Base-by-base conservation (phyloP, 2,888 invertebrate genomes). In the Creontiades dilutus region DNA sequence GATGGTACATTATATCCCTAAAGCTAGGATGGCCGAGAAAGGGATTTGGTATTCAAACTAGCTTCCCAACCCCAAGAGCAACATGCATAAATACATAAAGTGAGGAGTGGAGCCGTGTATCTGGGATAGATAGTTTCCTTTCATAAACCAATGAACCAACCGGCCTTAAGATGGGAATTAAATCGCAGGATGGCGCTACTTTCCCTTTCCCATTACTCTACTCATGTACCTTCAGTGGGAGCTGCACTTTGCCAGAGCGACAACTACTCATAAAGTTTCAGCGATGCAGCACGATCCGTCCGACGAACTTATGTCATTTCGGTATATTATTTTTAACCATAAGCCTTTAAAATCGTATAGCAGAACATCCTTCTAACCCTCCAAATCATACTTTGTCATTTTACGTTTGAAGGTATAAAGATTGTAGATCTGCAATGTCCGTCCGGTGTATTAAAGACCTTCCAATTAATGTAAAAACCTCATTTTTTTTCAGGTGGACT, bases 41-140 rank as follows among this genome's bases (percentile, higher is more conserved):
- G 82, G 82, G 47, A 82, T 82, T 82, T 82, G 82, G 82, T 82
- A 82, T 82, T 82, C 82, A 82, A 82, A 82, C 48, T 16, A 82
- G 82, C 5, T 52, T 23, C 52, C 82, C 52, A 47, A 19, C 82
- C 82, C 37, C 52, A 23, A 82, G 82, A 82, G 82, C 23, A 52
- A 52, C 27, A 82, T 82, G 52, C 82, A 82, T 82, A 82, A 82
- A 82, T 82, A 82, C 82, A 82, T 82, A 82, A 82, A 48, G 48
- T 52, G 46, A 23, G 48, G 47, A 48, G 48, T 52, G 27, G 27
- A 52, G 82, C 52, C 16, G 52, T 82, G 82, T 52, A 52, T 19
- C 52, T 19, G 13, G 46, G 82, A 82, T 82, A 82, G 82, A 28
- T 47, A 82, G 82, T 52, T 82, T 82, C 82, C 82, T 82, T 82